phyloP scores from a whole-genome alignment of 2,888 invertebrate species.

The Zygaena filipendulae region DNA sequence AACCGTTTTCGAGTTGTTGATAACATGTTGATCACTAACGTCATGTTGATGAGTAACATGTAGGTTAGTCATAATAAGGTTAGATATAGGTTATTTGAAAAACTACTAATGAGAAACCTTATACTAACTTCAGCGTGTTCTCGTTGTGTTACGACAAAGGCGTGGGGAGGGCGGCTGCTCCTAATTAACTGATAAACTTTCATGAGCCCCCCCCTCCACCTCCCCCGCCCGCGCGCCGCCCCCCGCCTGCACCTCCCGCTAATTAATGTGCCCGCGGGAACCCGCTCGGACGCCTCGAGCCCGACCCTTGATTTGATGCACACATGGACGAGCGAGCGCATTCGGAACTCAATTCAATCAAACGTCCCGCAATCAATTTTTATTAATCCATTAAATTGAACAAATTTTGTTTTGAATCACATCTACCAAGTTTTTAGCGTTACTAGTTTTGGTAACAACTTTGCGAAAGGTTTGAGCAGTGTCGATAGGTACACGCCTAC shows the following conservation, averaged over 20 bases:
- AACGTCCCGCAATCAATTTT: no score
- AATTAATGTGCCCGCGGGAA: conserved; percentile 62
- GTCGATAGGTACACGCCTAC: conserved; percentile 55
- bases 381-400: no score
- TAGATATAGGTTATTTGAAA: background rate
- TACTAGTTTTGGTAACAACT: no score
- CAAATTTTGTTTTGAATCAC: no score
- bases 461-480: conserved; percentile 23
- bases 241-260: conserved; percentile 27
- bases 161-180: conserved; percentile 42
- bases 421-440: no score
- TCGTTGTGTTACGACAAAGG: conserved; percentile 52
- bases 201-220: conserved; percentile 38
- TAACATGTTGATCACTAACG: no score
- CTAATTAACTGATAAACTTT: conserved; percentile 70
- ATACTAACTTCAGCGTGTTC: conserved; percentile 40
- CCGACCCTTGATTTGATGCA: conserved; percentile 21
- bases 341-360: conserved; percentile 1
- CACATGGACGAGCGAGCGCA: conserved; percentile 7
- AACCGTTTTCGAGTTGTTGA: no score
- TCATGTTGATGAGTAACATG: no score
- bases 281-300: conserved; percentile 32
- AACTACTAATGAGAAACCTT: conserved; percentile 38
- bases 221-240: background rate
- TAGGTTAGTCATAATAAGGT: no score